Conservation (phyloP, 2,888 invertebrate species). For the Cerceris rybyensis region DNA sequence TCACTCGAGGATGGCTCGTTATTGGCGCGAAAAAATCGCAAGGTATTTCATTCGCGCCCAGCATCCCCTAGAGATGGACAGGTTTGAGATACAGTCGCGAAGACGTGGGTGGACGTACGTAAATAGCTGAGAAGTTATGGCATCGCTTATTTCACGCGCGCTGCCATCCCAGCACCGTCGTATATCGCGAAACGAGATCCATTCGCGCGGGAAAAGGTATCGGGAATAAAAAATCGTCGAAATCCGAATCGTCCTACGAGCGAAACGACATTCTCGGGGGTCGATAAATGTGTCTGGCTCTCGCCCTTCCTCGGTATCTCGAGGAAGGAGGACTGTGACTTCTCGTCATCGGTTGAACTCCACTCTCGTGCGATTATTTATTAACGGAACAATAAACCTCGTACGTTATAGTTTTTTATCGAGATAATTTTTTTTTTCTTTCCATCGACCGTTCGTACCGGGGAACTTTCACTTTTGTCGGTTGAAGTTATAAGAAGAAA, state of each 20-base stretch:
- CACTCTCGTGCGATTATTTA: too few species aligned
- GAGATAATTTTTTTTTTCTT: constrained; percentile 5
- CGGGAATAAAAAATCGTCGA: not conserved
- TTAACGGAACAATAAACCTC: not conserved
- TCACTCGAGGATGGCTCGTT: too few species aligned
- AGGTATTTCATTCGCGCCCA: constrained; percentile 19
- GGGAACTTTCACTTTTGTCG: constrained; percentile 47
- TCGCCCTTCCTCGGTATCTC: too few species aligned
- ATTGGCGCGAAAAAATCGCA: constrained; percentile 1
- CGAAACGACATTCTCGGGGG: not conserved
- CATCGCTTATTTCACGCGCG: constrained; percentile 40
- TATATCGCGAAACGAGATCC: constrained; percentile 14
- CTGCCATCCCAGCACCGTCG: constrained; percentile 16
- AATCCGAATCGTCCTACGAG: constrained; percentile 1
- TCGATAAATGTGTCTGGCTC: not conserved
- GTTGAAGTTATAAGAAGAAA: constrained; percentile 39
- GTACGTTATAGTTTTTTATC: not conserved
- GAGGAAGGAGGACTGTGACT: too few species aligned
- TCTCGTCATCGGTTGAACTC: too few species aligned
- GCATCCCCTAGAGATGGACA: constrained; percentile 12
- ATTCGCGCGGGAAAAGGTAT: constrained; percentile 1
- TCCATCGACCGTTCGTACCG: constrained; percentile 32
- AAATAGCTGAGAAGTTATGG: constrained; percentile 52
- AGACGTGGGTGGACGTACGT: constrained; percentile 43
- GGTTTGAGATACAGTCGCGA: constrained; percentile 19